phyloP scores from a whole-genome alignment of 2,888 invertebrate species.

The Eupeodes latifasciatus region DNA sequence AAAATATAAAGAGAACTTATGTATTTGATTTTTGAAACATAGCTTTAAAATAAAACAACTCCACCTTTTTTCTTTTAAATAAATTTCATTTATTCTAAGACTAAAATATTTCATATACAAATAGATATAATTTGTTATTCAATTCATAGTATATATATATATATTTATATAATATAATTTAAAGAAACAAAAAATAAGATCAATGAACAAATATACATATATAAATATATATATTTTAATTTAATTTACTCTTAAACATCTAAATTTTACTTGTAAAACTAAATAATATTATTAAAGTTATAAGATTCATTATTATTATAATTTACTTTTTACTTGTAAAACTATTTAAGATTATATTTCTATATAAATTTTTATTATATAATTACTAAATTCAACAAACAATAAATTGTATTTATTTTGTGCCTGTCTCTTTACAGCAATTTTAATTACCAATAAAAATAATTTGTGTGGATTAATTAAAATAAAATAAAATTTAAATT shows the following conservation, averaged over 20 bases:
- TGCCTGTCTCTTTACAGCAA: constrained; percentile 59
- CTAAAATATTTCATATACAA: constrained; percentile 69
- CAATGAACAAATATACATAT: constrained; percentile 69
- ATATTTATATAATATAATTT: constrained; percentile 26
- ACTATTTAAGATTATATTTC: constrained; percentile 18
- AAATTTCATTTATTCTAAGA: constrained; percentile 72
- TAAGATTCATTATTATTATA: background rate
- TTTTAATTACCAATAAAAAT: constrained; percentile 37
- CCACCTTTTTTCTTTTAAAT: constrained; percentile 51
- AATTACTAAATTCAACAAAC: constrained; percentile 43
- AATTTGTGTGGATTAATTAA: constrained; percentile 37
- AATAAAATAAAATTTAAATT: constrained; percentile 32
- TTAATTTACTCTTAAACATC: constrained; percentile 36
- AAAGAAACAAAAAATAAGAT: constrained; percentile 56
- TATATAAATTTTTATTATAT: constrained; percentile 5
- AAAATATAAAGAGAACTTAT: too few species aligned
- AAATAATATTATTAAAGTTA: constrained; percentile 1
- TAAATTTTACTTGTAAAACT: constrained; percentile 47
- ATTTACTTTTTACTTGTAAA: background rate
- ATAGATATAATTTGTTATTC: constrained; percentile 64
- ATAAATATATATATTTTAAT: constrained; percentile 35
- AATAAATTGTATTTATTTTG: constrained; percentile 47
- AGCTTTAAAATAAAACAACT: background rate
- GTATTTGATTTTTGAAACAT: too few species aligned
- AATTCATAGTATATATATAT: constrained; percentile 41